Conservation (phyloP, 2,797 vertebrate genomes). For the Typhlichthys subterraneus region DNA sequence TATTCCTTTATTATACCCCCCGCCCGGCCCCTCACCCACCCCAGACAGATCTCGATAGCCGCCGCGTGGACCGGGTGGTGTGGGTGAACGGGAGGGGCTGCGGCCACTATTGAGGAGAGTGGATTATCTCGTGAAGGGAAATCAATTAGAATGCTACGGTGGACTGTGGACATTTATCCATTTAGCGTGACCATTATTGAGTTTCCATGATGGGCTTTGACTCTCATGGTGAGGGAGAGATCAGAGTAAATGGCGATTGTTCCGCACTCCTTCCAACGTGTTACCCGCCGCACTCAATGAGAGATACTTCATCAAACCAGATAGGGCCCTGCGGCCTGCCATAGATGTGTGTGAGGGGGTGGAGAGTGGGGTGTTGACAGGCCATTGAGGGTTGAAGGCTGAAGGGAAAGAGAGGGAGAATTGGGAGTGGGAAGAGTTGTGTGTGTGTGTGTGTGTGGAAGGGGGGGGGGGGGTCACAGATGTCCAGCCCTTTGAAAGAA, state of each 20-base stretch:
- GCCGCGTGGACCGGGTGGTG: constrained; percentile 82
- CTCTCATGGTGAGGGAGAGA: constrained; percentile 87
- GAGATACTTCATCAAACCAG: constrained; percentile 99
- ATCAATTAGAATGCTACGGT: constrained; percentile 98
- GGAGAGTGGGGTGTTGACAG: constrained; percentile 67
- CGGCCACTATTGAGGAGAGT: constrained; percentile 85
- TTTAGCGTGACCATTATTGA: constrained; percentile 98
- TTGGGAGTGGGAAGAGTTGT: constrained; percentile 52
- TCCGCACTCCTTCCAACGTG: constrained; percentile 96
- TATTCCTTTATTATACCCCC: constrained; percentile 80
- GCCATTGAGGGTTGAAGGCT: constrained; percentile 61
- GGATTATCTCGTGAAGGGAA: constrained; percentile 97
- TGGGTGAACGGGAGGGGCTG: constrained; percentile 88
- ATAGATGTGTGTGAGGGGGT: constrained; percentile 88
- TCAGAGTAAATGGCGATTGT: constrained; percentile 98
- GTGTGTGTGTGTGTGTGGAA: constrained; percentile 27
- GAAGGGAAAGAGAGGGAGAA: constrained; percentile 21
- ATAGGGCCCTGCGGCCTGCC: constrained; percentile 95
- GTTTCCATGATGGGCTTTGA: constrained; percentile 98
- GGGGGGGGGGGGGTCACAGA: constrained; percentile 94
- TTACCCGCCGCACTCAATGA: constrained; percentile 99
- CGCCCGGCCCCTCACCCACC: constrained; percentile 12
- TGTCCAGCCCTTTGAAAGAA: constrained; percentile 99
- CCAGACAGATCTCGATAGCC: constrained; percentile 47
- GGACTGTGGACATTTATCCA: constrained; percentile 98